Base-by-base conservation (phyloP, 1,140 invertebrate genomes). In the Sycophaga agraensis region DNA sequence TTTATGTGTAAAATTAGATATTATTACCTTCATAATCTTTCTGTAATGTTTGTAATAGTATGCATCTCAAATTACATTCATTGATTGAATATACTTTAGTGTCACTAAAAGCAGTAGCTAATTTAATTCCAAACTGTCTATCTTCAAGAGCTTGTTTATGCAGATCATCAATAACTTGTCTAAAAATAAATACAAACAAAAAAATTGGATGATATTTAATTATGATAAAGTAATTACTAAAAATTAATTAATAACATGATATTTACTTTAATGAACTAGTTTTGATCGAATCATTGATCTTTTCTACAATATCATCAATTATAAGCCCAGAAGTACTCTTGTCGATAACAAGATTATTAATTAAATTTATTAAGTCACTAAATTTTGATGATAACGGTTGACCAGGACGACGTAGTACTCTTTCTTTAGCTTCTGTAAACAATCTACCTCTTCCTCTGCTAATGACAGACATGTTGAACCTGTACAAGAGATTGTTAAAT, bases 81-180 rank as follows among this genome's bases (percentile, higher is more conserved):
- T 61, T 40, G 19, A 66, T 34, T 16, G 61, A 60, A 40, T 57
- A 51, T 28, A 66, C 21, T 19, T 63, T 49, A 21, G 11, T n/a
- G 59, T 67, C 21, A 45, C 63, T 55, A 35, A 31, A 62, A 21
- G 50, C 37, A 31, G 58, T 56, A 11, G 60, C 60, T 46, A 65
- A 51, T 59, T 67, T 65, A 4, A 45, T 63, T 9, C 61, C 56
- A 67, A 67, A 67, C 19, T 62, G 6, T 49, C 50, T 60, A 56
- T 67, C 63, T 55, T 61, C 28, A 59, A 51, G 37, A 35, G 61
- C 68, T 45, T 65, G 46, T 31, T 63, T 56, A 19, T 67, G 51
- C n/a, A 69, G 55, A 21, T 63, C 28, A 22, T 66, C 48, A 34
- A 59, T 57, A 42, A 63, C 42, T 34, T 63, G 50, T 39, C 65